These are phyloP conservation scores for Rhopilema esculentum DNA, from an alignment of 30 jellyfish, hydroid and myxozoan species.

Conservation along the genomic window DNA sequence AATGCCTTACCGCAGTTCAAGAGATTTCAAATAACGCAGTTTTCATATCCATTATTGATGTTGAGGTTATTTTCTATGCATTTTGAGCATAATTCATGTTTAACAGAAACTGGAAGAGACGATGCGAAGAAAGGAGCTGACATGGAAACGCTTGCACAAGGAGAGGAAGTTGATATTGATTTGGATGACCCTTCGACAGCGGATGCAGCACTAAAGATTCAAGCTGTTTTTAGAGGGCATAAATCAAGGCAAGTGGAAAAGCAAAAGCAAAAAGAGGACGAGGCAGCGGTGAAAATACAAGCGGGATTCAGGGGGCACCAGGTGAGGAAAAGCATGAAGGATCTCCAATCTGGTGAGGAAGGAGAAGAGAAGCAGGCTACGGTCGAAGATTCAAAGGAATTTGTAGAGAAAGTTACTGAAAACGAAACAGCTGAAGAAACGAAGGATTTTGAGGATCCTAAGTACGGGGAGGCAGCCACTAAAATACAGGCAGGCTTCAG, in stretches of 20 bases:
- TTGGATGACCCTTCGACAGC: conserved; percentile 70
- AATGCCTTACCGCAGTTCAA: background rate
- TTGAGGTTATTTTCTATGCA: background rate
- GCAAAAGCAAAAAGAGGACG: conserved; percentile 42
- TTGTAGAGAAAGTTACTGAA: conserved; percentile 29
- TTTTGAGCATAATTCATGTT: background rate
- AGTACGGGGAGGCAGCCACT: conserved; percentile 67
- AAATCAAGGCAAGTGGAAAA: conserved; percentile 54
- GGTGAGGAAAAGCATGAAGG: conserved; percentile 69
- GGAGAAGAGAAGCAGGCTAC: conserved; percentile 1
- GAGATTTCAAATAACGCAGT: background rate
- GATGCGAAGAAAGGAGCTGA: conserved; percentile 77
- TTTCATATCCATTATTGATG: background rate
- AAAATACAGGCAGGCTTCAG: conserved; percentile 77
- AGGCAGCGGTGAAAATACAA: conserved; percentile 78
- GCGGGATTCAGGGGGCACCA: conserved; percentile 79
- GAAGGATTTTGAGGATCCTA: conserved; percentile 32
- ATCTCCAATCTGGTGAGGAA: conserved; percentile 6
- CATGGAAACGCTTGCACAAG: conserved; percentile 56
- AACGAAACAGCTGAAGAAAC: conserved; percentile 11
- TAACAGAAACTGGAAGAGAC: conserved; percentile 60
- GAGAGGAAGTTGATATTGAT: conserved; percentile 69
- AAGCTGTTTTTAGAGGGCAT: conserved; percentile 85
- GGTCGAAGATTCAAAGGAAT: conserved; percentile 6
- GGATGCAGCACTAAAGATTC: conserved; percentile 85